Conservation (phyloP, 2,888 invertebrate genomes). For the Erannis defoliaria region DNA sequence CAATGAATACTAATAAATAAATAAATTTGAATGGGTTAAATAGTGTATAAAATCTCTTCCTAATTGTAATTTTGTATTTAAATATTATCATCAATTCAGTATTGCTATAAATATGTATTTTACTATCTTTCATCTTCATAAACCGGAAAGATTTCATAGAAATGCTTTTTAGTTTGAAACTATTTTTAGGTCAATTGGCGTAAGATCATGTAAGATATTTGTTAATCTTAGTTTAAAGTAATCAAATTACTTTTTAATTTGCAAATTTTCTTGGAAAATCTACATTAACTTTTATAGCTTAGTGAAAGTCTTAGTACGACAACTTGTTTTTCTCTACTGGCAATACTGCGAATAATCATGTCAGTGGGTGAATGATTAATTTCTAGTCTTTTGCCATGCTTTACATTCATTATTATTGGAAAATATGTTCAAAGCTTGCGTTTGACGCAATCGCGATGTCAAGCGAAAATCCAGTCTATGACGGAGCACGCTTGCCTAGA, state of each 20-base stretch:
- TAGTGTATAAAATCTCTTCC: neutral
- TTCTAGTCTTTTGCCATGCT: too few species aligned
- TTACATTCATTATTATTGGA: too few species aligned
- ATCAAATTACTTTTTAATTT: constrained; percentile 2
- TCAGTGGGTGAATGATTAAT: too few species aligned
- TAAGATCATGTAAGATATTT: neutral
- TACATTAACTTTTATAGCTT: neutral
- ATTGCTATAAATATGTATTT: too few species aligned
- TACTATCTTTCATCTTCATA: neutral
- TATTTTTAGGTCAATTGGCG: constrained; percentile 1
- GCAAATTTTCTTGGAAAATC: neutral
- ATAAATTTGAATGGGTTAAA: neutral
- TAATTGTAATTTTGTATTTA: neutral
- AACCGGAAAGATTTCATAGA: neutral
- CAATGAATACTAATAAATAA: too few species aligned
- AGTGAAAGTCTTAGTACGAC: too few species aligned
- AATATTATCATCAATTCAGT: neutral
- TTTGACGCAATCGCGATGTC: too few species aligned
- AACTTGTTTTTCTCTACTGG: too few species aligned
- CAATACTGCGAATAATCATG: too few species aligned
- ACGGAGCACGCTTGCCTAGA: too few species aligned
- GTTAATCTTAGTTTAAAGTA: neutral
- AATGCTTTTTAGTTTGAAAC: neutral
- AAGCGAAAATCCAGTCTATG: too few species aligned
- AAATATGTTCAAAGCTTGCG: too few species aligned